Percentiles rank a stretch among this genome's conserved stretches.
These are phyloP conservation scores for Rhynchopsitta pachyrhyncha DNA, from an alignment of 2,113 vertebrate genomes.

Conservation along the genomic window DNA sequence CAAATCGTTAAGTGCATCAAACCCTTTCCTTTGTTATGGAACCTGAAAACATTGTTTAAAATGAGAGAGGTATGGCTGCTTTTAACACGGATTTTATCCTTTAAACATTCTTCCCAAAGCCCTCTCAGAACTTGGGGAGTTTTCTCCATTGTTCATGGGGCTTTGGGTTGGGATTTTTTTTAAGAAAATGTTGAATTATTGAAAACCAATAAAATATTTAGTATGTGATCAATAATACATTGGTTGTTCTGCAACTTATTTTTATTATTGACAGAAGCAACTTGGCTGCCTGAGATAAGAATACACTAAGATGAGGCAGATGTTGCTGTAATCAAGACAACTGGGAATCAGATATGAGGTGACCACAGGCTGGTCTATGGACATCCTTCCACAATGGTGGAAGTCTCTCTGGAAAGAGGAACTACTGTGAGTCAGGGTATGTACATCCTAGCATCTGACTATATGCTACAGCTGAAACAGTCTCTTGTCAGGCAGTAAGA, in stretches of 20 bases:
- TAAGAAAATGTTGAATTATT: slow-evolving; percentile 49
- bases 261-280: slow-evolving; percentile 30
- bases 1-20: slow-evolving; percentile 27
- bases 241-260: neutral
- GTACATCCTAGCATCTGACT: neutral
- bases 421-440: neutral
- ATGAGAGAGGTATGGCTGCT: neutral
- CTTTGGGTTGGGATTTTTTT: neutral
- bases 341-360: neutral
- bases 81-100: slow-evolving; percentile 9
- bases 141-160: neutral
- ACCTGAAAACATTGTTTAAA: neutral
- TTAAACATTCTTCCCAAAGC: neutral
- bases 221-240: slow-evolving; percentile 50
- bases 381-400: neutral
- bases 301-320: neutral
- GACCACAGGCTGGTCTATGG: neutral
- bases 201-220: slow-evolving; percentile 55
- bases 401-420: neutral
- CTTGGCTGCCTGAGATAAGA: neutral
- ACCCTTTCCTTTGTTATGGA: neutral
- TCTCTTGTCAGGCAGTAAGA: neutral
- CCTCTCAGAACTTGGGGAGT: neutral
- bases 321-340: neutral
- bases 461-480: neutral